phyloP scores from a whole-genome alignment of 2,113 vertebrate species.

The Myotis yumanensis region DNA sequence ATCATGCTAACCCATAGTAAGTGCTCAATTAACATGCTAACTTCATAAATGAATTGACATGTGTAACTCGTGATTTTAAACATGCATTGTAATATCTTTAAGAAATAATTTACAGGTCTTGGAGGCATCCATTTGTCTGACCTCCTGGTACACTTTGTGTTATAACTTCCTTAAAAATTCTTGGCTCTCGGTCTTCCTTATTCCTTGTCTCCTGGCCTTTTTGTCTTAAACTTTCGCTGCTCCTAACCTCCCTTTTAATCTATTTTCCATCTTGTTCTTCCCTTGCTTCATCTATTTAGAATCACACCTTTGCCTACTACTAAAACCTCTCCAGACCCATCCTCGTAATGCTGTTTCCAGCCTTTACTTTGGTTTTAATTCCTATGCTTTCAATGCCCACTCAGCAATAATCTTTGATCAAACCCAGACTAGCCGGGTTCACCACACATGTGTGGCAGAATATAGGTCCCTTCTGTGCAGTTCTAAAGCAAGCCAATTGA shows the following conservation, averaged over 20 bases:
- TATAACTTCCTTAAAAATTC: neutral
- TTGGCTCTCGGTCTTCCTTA: neutral
- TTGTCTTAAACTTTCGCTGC: neutral
- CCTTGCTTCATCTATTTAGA: neutral
- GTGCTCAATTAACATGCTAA: neutral
- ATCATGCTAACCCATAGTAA: neutral
- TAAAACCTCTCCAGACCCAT: neutral
- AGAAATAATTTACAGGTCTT: neutral
- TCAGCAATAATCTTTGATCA: conserved; percentile 70
- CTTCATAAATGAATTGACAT: neutral
- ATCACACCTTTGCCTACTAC: neutral
- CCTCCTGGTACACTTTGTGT: neutral
- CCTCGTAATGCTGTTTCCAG: neutral
- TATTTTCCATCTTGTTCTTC: neutral
- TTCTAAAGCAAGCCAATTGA: conserved; percentile 52
- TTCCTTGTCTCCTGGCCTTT: neutral
- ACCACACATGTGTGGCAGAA: conserved; percentile 60
- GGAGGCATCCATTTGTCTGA: neutral
- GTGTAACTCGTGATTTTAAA: neutral
- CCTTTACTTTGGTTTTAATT: conserved; percentile 5
- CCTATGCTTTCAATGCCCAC: conserved; percentile 14
- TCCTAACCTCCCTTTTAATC: neutral
- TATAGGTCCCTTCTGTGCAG: conserved; percentile 72
- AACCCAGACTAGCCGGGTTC: conserved; percentile 62
- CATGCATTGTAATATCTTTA: neutral